Conservation (phyloP, 2,797 vertebrate species). For the Triplophysa bombifrons region DNA sequence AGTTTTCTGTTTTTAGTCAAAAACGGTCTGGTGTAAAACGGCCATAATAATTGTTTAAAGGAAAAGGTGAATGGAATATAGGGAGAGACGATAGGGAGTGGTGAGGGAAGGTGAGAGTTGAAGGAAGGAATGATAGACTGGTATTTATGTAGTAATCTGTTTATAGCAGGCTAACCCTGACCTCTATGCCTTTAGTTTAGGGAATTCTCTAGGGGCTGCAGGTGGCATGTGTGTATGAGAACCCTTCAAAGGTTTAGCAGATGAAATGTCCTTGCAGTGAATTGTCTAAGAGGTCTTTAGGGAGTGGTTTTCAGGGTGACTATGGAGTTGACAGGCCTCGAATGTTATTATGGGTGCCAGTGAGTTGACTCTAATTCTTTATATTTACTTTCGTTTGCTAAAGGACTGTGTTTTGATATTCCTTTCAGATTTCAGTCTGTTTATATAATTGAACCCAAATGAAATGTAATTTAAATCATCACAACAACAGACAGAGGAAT, state of each 20-base stretch:
- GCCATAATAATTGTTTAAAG: conserved; percentile 17
- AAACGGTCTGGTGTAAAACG: too few relatives aligned
- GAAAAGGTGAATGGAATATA: neutral
- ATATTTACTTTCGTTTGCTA: neutral
- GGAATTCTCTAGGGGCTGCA: conserved; percentile 44
- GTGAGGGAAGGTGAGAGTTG: conserved; percentile 23
- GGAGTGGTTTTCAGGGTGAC: neutral
- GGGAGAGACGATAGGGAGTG: neutral
- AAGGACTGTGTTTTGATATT: neutral
- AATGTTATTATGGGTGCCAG: neutral
- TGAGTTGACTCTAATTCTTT: neutral
- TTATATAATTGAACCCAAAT: too few relatives aligned
- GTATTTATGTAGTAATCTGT: conserved; percentile 37
- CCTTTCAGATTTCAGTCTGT: neutral
- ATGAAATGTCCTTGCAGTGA: conserved; percentile 14
- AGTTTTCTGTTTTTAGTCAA: too few relatives aligned
- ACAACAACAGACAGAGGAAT: neutral
- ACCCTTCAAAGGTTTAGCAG: conserved; percentile 30
- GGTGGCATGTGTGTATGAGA: conserved; percentile 46
- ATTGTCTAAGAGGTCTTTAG: neutral
- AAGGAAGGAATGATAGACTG: conserved; percentile 25
- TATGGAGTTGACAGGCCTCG: neutral
- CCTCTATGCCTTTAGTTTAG: conserved; percentile 38
- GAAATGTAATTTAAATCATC: neutral
- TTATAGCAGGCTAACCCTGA: conserved; percentile 48